Evolutionary conservation across 1,140 invertebrate genomes (phyloP), one percentile per base, ranked within the genome.

Genomic region (Heliconius melpomene): DNA sequence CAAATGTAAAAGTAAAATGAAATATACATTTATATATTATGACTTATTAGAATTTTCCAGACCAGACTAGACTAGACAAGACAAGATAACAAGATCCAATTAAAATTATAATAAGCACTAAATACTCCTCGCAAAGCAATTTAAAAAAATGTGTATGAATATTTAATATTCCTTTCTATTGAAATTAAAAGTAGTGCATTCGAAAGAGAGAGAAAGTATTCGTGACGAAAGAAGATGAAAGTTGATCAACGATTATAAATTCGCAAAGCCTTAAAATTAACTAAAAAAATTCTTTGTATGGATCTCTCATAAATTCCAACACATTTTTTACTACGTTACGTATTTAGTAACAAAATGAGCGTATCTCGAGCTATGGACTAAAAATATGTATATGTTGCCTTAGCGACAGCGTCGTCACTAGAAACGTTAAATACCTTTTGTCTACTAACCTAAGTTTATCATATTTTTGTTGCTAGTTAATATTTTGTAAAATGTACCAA

Each of bases 151-250:
- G 2, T 60, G 20, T 7, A 18, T 20, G 57, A 60, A 60, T 60
- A 60, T 23, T 23, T 26, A n/a, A 23, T 3, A 60, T 5, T 26
- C 9, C 9, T 26, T 60, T 60, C 57, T n/a, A 23, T 60, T 60
- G 23, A 60, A 60, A 60, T 60, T n/a, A 60, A 60, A 60, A 60
- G 57, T 60, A 9, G 57, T 26, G 23, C 57, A 60, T 23, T 60
- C 23, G 57, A 60, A n/a, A 60, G 26, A 72, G 29, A 74, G 66
- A 70, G 78, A 79, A 79, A 79, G 78, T 79, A 52, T n/a, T 54
- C 26, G 74, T 75, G 46, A 57, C 29, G 75, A 32, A 79, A 50
- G 74, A 75, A 72, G 23, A 40, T 20, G 46, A 79, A 75, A 79
- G 74, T 76, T 72, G 32, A 76, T 18, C 32, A 72, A 75, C 36